These are phyloP conservation scores for Spisula solida DNA, from an alignment of 2,888 invertebrate genomes.

Conservation along the genomic window DNA sequence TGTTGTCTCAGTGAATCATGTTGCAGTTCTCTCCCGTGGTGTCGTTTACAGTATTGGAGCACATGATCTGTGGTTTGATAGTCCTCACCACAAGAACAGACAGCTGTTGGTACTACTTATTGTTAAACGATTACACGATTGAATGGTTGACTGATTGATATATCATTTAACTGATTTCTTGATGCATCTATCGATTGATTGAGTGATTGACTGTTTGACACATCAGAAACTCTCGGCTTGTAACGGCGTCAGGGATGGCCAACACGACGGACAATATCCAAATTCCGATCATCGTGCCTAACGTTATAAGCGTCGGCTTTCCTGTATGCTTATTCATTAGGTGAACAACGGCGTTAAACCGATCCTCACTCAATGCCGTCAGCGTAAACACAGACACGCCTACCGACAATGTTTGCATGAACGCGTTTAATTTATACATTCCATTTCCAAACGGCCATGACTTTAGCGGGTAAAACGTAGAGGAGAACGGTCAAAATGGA, in stretches of 20 bases:
- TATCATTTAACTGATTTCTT: no score
- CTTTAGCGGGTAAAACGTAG: constrained; percentile 94
- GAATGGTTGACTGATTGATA: no score
- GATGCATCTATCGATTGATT: no score
- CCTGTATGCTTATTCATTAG: constrained; percentile 93
- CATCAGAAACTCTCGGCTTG: constrained; percentile 87
- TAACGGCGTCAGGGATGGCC: constrained; percentile 92
- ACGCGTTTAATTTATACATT: constrained; percentile 93
- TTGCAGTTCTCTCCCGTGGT: no score
- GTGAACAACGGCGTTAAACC: constrained; percentile 96
- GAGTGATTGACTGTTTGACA: no score
- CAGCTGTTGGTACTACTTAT: no score
- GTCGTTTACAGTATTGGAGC: no score
- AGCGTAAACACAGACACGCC: constrained; percentile 97
- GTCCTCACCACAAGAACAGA: no score
- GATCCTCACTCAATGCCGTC: constrained; percentile 95
- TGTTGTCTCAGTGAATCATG: no score
- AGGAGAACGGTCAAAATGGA: constrained; percentile 94
- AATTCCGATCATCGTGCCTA: constrained; percentile 89
- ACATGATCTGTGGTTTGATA: no score
- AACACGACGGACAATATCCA: constrained; percentile 92
- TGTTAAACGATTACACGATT: no score
- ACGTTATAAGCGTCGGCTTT: constrained; percentile 92
- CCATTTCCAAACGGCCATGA: constrained; percentile 96
- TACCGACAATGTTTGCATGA: constrained; percentile 95